Percentiles rank a stretch among this genome's conserved stretches.
Conservation (phyloP, 2,888 invertebrate genomes). For the Spicauda simplicius region DNA sequence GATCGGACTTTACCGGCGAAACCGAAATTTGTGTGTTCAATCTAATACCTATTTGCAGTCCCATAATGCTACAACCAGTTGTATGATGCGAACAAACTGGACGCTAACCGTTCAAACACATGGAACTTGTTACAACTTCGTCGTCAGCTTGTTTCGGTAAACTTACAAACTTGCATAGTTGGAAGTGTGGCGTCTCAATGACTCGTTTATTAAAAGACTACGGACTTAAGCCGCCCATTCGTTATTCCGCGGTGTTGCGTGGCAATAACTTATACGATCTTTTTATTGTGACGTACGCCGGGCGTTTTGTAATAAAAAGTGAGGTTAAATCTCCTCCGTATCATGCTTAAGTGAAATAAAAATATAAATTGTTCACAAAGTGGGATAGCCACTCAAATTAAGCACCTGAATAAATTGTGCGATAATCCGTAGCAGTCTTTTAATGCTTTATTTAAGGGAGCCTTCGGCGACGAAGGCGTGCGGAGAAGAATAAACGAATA, state of each 20-base stretch:
- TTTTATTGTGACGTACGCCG: conserved; percentile 52
- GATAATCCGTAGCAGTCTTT: conserved; percentile 82
- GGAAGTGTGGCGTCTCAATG: not conserved
- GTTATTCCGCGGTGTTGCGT: not conserved
- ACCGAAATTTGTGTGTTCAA: conserved; percentile 71
- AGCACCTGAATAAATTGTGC: conserved; percentile 85
- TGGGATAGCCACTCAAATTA: conserved; percentile 81
- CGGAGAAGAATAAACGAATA: conserved; percentile 73
- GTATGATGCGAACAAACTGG: conserved; percentile 46
- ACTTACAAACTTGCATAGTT: conserved; percentile 44
- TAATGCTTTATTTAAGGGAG: conserved; percentile 74
- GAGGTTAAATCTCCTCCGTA: conserved; percentile 70
- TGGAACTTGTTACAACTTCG: conserved; percentile 72
- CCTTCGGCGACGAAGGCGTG: conserved; percentile 64
- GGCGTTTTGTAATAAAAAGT: conserved; percentile 64
- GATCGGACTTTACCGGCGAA: conserved; percentile 70
- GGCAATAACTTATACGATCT: conserved; percentile 37
- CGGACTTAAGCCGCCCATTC: conserved; percentile 5
- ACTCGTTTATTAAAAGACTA: conserved; percentile 12
- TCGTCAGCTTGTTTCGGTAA: conserved; percentile 47
- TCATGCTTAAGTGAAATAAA: conserved; percentile 80
- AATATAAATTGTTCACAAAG: conserved; percentile 80
- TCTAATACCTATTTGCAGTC: conserved; percentile 75
- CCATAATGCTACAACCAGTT: conserved; percentile 62
- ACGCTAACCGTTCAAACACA: conserved; percentile 51